phyloP scores from a whole-genome alignment of 2,888 invertebrate genomes.

The Lepidochrysops patricia region DNA sequence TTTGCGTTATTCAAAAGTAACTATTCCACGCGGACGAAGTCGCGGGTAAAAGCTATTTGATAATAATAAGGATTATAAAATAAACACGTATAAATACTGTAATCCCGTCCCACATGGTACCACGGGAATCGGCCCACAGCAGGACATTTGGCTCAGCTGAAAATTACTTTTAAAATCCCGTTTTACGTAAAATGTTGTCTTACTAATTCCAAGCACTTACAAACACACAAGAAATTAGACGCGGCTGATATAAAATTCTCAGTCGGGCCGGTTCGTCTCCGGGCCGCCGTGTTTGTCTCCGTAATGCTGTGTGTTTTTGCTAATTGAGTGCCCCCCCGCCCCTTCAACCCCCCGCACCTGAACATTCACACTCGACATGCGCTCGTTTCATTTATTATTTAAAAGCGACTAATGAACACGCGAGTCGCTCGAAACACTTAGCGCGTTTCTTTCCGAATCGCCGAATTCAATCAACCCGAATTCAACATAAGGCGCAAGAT shows the following conservation, averaged over 20 bases:
- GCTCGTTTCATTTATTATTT: slow-evolving; percentile 46
- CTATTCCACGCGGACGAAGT: not conserved
- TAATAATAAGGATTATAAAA: too few species aligned
- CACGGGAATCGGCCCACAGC: not conserved
- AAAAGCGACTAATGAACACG: slow-evolving; percentile 44
- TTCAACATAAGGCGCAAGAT: slow-evolving; percentile 73
- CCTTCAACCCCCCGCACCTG: slow-evolving; percentile 50
- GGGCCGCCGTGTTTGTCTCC: slow-evolving; percentile 62
- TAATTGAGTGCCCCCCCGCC: slow-evolving; percentile 63
- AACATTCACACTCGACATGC: slow-evolving; percentile 29
- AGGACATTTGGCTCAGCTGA: not conserved
- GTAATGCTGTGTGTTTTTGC: slow-evolving; percentile 72
- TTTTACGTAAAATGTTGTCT: not conserved
- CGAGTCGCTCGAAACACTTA: slow-evolving; percentile 26
- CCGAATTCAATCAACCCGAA: slow-evolving; percentile 67
- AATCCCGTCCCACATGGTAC: not conserved
- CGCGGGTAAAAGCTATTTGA: too few species aligned
- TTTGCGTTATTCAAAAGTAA: too few species aligned
- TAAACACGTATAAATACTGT: too few species aligned
- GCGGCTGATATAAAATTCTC: slow-evolving; percentile 5
- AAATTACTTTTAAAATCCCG: not conserved
- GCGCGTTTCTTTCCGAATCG: slow-evolving; percentile 40
- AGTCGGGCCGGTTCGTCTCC: slow-evolving; percentile 35
- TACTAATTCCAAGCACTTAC: not conserved
- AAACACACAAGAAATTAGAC: slow-evolving; percentile 4